These are phyloP conservation scores for Netelia virgata DNA, from an alignment of 2,888 invertebrate genomes.

Conservation along the genomic window DNA sequence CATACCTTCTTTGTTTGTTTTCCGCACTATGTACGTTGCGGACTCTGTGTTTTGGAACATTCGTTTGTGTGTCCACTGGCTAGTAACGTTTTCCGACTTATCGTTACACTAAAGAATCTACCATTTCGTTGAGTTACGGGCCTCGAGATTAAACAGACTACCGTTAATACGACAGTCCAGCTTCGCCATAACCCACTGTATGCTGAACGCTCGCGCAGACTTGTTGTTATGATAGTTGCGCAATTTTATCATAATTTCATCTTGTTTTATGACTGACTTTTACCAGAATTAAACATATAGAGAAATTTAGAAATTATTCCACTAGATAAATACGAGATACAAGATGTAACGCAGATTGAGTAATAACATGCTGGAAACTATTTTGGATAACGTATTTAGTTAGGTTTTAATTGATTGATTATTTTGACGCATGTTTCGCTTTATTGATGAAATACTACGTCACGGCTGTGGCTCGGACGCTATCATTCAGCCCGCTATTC, in stretches of 20 bases:
- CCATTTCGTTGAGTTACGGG: slow-evolving; percentile 43
- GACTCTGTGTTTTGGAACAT: neutral
- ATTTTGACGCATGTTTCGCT: too few relatives aligned
- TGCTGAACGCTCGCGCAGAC: too few relatives aligned
- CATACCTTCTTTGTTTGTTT: slow-evolving; percentile 46
- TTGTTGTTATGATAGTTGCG: too few relatives aligned
- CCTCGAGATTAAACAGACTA: slow-evolving; percentile 44
- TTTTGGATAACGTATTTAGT: neutral
- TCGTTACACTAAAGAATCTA: neutral
- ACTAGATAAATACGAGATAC: too few relatives aligned
- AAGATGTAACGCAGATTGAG: too few relatives aligned
- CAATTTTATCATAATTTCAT: neutral
- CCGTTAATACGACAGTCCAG: neutral
- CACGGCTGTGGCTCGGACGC: too few relatives aligned
- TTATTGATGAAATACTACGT: too few relatives aligned
- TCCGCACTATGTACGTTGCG: slow-evolving; percentile 20
- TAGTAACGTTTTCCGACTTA: neutral
- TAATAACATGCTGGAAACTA: too few relatives aligned
- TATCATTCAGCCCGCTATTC: too few relatives aligned
- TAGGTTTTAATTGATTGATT: too few relatives aligned
- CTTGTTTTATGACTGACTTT: neutral
- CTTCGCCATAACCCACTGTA: neutral
- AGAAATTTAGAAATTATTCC: too few relatives aligned
- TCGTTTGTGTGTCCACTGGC: neutral
- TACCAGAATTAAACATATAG: neutral